Base-by-base conservation (phyloP, 2,113 vertebrate genomes). In the Mugil cephalus region DNA sequence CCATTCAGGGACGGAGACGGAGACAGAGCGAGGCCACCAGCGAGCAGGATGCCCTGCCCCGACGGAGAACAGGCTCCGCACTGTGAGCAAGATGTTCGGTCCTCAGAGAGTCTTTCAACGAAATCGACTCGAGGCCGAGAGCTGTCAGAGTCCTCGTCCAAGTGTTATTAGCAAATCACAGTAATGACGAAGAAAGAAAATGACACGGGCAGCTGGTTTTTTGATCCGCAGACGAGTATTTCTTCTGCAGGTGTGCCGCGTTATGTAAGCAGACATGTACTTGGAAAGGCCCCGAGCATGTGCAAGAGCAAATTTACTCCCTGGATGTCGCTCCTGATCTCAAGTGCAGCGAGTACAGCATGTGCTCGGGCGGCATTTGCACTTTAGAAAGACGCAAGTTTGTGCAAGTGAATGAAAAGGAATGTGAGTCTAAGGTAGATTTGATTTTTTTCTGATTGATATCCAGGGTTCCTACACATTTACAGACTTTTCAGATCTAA, bases 11-110 rank as follows among this genome's bases (percentile, higher is more conserved):
- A 30, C 24, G 24, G 24, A 30, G 24, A 30, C 24, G 18, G 66
- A 68, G 51, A 64, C 62, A 48, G 71, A 64, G 54, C 19, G n/a
- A 78, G 85, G 70, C 78, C 80, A 61, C 50, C 18, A 8, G 60
- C 1, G 68, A 86, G 89, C 88, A 79, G 90, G 89, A 89, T 88
- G 87, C 86, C 87, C 83, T 77, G 89, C 79, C 82, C 81, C 0
- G 12, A 8, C 17, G 88, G 89, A 92, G 89, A 89, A 91, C 89
- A 91, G 88, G 90, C 85, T 62, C 68, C 40, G 76, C 74, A 69
- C 67, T 86, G 87, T 86, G 69, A 80, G 48, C 77, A 69, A 47
- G 66, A 55, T 69, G 79, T 58, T 86, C 45, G 54, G 38, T 56
- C 34, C 43, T 56, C 48, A 48, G 69, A 47, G 74, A 69, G 17